These are phyloP conservation scores for Bradynema listronoti DNA, from an alignment of 1,140 invertebrate genomes.

Conservation along the genomic window DNA sequence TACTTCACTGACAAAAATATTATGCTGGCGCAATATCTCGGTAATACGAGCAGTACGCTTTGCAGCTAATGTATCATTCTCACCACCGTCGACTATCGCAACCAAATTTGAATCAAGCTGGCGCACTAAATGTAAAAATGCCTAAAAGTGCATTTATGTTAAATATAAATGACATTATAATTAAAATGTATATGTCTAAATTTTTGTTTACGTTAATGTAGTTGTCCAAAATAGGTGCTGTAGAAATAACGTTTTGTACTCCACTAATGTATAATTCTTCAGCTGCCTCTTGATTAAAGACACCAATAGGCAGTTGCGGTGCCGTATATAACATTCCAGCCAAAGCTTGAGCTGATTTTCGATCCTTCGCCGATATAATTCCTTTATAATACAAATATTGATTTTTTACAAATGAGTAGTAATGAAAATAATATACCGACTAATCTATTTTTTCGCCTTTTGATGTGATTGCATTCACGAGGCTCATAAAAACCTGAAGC, in stretches of 20 bases:
- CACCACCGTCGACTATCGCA: conserved; percentile 40
- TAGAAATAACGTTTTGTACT: conserved; percentile 41
- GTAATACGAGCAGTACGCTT: conserved; percentile 28
- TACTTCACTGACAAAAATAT: conserved; percentile 42
- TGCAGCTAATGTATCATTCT: conserved; percentile 11
- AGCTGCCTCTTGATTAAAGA: conserved; percentile 41
- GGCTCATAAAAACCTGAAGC: conserved; percentile 53
- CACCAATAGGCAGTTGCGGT: conserved; percentile 43
- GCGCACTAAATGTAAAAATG: conserved; percentile 31
- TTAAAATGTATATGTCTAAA: background rate
- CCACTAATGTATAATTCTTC: conserved; percentile 38
- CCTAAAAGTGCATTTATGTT: conserved; percentile 8
- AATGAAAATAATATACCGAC: background rate
- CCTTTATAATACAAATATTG: conserved; percentile 35
- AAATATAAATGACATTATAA: background rate
- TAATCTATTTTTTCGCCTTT: background rate
- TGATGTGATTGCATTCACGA: conserved; percentile 36
- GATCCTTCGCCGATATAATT: conserved; percentile 48
- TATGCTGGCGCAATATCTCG: conserved; percentile 21
- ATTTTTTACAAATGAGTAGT: conserved; percentile 8
- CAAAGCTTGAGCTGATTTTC: conserved; percentile 39
- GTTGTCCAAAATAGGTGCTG: conserved; percentile 41
- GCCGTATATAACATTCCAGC: conserved; percentile 43
- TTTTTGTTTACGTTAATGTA: conserved; percentile 34
- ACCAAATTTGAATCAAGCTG: conserved; percentile 5